Conservation (phyloP, 2,113 vertebrate genomes). For the Hiodon alosoides region DNA sequence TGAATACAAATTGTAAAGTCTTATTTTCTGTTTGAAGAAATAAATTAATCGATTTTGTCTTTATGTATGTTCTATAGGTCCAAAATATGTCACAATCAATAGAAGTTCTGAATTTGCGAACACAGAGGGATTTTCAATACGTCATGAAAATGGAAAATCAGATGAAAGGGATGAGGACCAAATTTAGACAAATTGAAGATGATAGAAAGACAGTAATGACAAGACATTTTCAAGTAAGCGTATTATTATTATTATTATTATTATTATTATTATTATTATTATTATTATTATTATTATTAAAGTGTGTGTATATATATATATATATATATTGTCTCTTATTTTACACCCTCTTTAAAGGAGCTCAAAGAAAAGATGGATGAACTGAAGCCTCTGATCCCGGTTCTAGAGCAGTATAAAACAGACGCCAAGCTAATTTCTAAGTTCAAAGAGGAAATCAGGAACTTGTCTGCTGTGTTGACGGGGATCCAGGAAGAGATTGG, state of each 20-base stretch:
- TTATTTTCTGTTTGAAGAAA: not conserved
- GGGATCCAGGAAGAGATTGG: constrained; percentile 95
- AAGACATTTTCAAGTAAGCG: constrained; percentile 86
- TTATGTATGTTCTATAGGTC: constrained; percentile 65
- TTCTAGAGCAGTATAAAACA: constrained; percentile 97
- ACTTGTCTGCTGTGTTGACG: constrained; percentile 83
- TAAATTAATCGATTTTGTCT: constrained; percentile 1
- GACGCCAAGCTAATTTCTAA: constrained; percentile 89
- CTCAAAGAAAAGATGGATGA: constrained; percentile 96
- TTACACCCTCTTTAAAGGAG: constrained; percentile 64
- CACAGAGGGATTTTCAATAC: constrained; percentile 97
- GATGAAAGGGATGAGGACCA: constrained; percentile 93
- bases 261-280: constrained; percentile 6
- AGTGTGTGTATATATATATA: no score
- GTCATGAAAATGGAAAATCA: constrained; percentile 99
- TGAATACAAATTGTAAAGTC: no score
- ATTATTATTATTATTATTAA: not conserved
- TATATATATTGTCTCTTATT: not conserved
- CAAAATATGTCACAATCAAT: constrained; percentile 99
- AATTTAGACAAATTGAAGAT: constrained; percentile 94
- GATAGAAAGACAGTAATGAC: constrained; percentile 91
- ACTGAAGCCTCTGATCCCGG: constrained; percentile 89
- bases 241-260: not conserved
- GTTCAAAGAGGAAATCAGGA: constrained; percentile 97
- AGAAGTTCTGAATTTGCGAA: constrained; percentile 92